Conservation (phyloP, 2,113 vertebrate genomes). For the Ammodytes marinus region DNA sequence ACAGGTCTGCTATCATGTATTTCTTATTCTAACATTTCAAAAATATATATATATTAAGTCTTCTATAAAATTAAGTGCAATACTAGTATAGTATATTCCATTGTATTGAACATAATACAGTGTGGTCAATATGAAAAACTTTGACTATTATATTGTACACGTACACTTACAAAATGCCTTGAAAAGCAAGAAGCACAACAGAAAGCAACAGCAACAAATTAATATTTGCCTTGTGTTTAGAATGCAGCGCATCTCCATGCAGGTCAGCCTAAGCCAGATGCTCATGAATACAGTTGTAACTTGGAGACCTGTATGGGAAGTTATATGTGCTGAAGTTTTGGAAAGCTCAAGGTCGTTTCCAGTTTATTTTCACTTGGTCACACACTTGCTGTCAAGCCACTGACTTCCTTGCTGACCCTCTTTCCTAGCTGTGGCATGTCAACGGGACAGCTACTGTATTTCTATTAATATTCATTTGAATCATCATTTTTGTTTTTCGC, state of each 20-base stretch:
- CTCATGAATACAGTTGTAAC: constrained; percentile 83
- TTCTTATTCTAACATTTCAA: not conserved
- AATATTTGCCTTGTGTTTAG: constrained; percentile 57
- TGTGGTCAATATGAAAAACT: not conserved
- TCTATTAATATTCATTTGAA: constrained; percentile 45
- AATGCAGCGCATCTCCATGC: constrained; percentile 60
- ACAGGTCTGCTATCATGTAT: not conserved
- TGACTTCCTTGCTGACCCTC: constrained; percentile 32
- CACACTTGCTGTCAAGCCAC: constrained; percentile 58
- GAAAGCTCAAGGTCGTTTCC: constrained; percentile 79
- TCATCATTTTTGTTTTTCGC: constrained; percentile 35
- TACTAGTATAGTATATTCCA: not conserved
- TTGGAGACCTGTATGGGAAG: constrained; percentile 42
- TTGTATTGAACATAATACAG: not conserved
- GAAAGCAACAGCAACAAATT: constrained; percentile 38
- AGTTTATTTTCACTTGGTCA: constrained; percentile 62
- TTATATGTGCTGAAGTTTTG: constrained; percentile 68
- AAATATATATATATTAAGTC: too few species aligned
- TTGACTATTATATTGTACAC: not conserved
- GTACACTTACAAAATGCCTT: not conserved
- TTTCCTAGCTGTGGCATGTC: constrained; percentile 27
- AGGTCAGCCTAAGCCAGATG: constrained; percentile 79
- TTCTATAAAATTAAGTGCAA: too few species aligned
- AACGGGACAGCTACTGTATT: constrained; percentile 49
- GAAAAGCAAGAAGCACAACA: constrained; percentile 37